Conservation (phyloP, 2,113 vertebrate genomes). For the Capra hircus region DNA sequence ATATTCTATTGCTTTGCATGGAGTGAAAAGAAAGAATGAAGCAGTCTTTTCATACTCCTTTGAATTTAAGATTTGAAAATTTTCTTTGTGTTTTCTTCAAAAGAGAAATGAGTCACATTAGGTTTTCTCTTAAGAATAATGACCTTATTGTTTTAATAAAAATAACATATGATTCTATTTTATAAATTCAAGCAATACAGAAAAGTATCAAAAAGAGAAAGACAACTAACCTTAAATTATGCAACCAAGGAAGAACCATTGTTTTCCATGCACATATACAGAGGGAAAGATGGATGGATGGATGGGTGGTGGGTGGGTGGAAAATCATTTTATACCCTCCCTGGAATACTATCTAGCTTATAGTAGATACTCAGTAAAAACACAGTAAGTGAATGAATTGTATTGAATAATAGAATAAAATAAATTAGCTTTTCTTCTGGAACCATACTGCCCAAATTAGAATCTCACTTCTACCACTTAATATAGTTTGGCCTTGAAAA, state of each 20-base stretch:
- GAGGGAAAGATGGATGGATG: neutral
- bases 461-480: neutral
- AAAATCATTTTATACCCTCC: neutral
- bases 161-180: constrained; percentile 36
- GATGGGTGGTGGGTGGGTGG: too few relatives aligned
- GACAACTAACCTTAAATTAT: neutral
- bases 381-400: neutral
- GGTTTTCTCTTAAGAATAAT: constrained; percentile 45
- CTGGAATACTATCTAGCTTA: neutral
- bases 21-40: neutral
- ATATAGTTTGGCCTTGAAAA: neutral
- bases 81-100: constrained; percentile 37
- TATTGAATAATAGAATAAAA: neutral
- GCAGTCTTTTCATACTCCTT: neutral
- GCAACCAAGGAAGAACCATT: neutral
- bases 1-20: neutral
- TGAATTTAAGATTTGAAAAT: constrained; percentile 6
- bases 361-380: neutral
- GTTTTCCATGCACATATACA: neutral
- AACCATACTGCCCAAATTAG: neutral
- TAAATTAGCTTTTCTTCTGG: neutral
- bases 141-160: constrained; percentile 26
- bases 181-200: constrained; percentile 18
- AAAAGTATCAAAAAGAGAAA: neutral
- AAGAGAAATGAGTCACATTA: constrained; percentile 17